These are phyloP conservation scores for Temnothorax unifasciatus DNA, from an alignment of 2,888 invertebrate species.

Conservation along the genomic window DNA sequence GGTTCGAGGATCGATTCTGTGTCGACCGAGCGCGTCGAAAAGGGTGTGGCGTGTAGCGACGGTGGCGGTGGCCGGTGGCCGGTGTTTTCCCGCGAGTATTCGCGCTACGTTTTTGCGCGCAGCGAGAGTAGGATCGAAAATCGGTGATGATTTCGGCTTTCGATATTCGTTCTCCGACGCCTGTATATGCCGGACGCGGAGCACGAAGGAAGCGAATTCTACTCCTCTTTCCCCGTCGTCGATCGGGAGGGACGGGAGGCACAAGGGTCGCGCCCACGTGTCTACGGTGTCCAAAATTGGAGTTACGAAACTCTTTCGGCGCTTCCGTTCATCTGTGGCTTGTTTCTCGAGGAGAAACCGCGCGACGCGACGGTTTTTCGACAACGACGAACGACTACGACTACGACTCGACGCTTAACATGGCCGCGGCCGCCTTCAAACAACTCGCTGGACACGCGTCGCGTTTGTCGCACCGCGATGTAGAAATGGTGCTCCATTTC, in stretches of 20 bases:
- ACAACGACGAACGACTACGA: slow-evolving; percentile 43
- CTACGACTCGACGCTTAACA: slow-evolving; percentile 73
- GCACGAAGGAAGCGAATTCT: neutral
- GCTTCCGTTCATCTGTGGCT: slow-evolving; percentile 22
- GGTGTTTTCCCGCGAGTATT: neutral
- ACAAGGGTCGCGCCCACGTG: slow-evolving; percentile 55
- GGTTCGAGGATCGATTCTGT: slow-evolving; percentile 35
- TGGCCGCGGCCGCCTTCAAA: slow-evolving; percentile 74
- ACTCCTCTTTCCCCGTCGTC: neutral
- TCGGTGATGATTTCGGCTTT: neutral
- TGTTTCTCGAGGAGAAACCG: slow-evolving; percentile 18
- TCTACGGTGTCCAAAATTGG: slow-evolving; percentile 38
- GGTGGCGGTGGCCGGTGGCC: slow-evolving; percentile 7
- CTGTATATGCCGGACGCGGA: neutral
- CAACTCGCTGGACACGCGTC: slow-evolving; percentile 69
- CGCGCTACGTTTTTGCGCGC: neutral
- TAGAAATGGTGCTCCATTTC: slow-evolving; percentile 68
- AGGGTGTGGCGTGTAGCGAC: slow-evolving; percentile 47
- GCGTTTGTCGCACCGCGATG: slow-evolving; percentile 53
- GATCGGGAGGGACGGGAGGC: neutral
- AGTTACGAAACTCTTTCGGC: slow-evolving; percentile 36
- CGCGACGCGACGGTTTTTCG: slow-evolving; percentile 64
- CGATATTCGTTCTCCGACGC: neutral
- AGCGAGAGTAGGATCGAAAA: neutral
- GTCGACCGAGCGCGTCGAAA: slow-evolving; percentile 35